Evolutionary conservation across 2,113 vertebrate species (phyloP).

Genomic region (Lonchura striata): DNA sequence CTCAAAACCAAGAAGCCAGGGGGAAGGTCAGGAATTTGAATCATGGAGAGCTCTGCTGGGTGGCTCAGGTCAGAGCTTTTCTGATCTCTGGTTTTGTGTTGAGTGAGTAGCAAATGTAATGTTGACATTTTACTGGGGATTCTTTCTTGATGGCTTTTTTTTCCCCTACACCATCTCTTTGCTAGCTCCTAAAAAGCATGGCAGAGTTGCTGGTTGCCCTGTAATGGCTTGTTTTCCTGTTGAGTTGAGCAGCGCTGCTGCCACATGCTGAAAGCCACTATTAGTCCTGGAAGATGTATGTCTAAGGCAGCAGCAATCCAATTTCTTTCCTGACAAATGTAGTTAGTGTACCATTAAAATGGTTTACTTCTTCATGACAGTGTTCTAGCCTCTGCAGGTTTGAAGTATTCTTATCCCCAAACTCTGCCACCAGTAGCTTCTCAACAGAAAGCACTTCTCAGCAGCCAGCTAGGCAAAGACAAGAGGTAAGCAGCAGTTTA

Average conservation of each 20-base stretch:
- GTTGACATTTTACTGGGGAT: neutral
- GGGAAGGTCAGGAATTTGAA: neutral
- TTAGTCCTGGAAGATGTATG: slow-evolving; percentile 1
- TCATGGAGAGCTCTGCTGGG: neutral
- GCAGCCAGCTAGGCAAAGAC: neutral
- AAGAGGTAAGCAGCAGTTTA: neutral
- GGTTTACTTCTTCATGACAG: neutral
- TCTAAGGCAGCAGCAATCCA: neutral
- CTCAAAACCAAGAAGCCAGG: neutral
- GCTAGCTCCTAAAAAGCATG: neutral
- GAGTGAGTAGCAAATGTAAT: neutral
- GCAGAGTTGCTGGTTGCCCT: neutral
- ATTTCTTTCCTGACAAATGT: neutral
- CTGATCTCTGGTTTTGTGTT: neutral
- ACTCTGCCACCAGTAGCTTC: neutral
- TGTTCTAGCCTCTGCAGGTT: neutral
- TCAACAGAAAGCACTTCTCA: neutral
- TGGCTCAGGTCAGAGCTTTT: neutral
- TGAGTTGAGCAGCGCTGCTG: neutral
- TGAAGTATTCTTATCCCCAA: neutral
- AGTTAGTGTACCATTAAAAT: neutral
- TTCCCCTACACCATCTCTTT: neutral
- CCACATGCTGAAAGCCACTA: neutral
- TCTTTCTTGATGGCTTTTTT: neutral
- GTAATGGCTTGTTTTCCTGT: neutral